Conservation (phyloP, 2,888 invertebrate species). For the Acrobasis suavella region DNA sequence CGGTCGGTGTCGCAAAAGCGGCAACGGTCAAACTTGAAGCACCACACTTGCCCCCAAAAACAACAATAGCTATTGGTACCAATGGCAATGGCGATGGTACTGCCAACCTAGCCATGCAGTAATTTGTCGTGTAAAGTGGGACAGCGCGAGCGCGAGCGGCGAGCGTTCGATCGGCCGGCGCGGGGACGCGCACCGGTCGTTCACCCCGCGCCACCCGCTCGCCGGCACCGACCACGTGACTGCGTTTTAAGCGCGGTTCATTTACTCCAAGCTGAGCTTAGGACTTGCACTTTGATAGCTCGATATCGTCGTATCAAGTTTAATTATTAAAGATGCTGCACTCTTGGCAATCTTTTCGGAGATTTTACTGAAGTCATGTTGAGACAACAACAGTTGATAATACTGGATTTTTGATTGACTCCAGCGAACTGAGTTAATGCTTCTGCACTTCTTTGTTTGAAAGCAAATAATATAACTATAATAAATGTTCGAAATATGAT, state of each 20-base stretch:
- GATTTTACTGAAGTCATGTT: background rate
- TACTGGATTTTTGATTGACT: background rate
- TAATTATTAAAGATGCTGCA: background rate
- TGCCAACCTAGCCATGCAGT: slow-evolving; percentile 35
- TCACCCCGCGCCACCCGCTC: slow-evolving; percentile 55
- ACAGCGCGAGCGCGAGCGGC: slow-evolving; percentile 42
- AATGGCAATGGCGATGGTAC: slow-evolving; percentile 12
- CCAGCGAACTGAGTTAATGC: background rate
- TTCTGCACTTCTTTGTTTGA: too few relatives aligned
- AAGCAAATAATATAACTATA: too few relatives aligned
- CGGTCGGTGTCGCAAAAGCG: slow-evolving; percentile 6
- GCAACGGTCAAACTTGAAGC: slow-evolving; percentile 4
- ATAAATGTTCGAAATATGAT: too few relatives aligned
- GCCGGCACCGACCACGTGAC: slow-evolving; percentile 52
- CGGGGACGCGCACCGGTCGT: slow-evolving; percentile 74
- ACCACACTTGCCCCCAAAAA: slow-evolving; percentile 2
- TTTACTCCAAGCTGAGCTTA: slow-evolving; percentile 21
- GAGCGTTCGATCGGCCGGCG: slow-evolving; percentile 65
- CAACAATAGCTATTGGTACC: slow-evolving; percentile 1
- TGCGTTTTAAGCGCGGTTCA: slow-evolving; percentile 40
- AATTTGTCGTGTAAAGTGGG: slow-evolving; percentile 51
- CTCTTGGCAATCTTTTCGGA: background rate
- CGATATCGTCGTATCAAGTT: background rate
- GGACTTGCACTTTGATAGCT: slow-evolving; percentile 13
- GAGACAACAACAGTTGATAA: background rate